Conservation (phyloP, 2,797 vertebrate species). For the Ceryle rudis region DNA sequence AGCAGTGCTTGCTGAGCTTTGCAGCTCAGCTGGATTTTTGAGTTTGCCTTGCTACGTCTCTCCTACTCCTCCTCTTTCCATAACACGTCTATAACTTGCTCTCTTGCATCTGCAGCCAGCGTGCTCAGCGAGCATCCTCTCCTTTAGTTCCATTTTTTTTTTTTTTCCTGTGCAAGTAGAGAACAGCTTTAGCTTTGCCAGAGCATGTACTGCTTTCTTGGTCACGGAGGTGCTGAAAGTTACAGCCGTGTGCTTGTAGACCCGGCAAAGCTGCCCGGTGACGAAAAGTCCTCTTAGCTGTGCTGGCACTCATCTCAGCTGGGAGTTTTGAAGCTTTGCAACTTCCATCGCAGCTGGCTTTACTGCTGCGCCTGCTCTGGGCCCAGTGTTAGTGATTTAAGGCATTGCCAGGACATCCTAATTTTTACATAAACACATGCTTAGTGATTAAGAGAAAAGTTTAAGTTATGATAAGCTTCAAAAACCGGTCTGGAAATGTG, state of each 20-base stretch:
- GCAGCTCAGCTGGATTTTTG: not conserved
- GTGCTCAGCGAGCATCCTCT: not conserved
- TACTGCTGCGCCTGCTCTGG: not conserved
- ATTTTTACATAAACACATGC: not conserved
- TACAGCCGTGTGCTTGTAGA: accelerated
- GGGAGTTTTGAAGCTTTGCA: not conserved
- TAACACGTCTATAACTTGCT: accelerated
- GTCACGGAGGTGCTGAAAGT: constrained; percentile 34
- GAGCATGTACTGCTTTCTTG: constrained; percentile 14
- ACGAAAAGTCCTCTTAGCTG: not conserved
- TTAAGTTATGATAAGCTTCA: accelerated
- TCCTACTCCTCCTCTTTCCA: accelerated
- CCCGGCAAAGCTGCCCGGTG: not conserved
- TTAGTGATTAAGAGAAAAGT: not conserved
- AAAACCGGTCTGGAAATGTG: not conserved
- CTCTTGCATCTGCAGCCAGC: not conserved
- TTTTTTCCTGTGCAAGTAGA: not conserved
- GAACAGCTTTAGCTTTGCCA: not conserved
- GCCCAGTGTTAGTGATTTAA: not conserved
- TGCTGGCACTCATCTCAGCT: not conserved
- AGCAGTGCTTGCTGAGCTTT: not conserved
- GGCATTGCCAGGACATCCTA: not conserved
- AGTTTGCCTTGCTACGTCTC: not conserved
- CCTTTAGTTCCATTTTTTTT: not conserved
- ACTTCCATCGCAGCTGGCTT: not conserved